A percentile compares a stretch with the other conserved stretches of the same genome.
Conservation (phyloP, 1,140 invertebrate species). For the Drosophila parabipectinata region DNA sequence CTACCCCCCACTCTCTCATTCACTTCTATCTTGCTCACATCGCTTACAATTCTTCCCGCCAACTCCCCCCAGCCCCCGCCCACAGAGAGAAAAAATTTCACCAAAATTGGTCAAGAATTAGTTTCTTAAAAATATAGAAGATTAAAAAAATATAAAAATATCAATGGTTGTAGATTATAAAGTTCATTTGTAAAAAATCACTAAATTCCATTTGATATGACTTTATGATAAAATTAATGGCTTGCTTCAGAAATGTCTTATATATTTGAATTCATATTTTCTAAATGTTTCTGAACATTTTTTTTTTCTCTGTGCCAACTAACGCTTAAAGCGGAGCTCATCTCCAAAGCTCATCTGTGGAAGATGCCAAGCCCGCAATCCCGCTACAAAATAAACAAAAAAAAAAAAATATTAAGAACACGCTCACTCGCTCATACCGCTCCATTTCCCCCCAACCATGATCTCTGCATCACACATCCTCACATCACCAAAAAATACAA, state of each 20-base stretch:
- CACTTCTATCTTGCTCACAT: constrained; percentile 47
- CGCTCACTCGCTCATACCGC: constrained; percentile 80
- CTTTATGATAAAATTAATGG: too few relatives aligned
- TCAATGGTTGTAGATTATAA: too few relatives aligned
- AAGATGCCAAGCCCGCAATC: constrained; percentile 31
- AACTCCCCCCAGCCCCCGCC: constrained; percentile 54
- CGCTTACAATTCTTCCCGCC: constrained; percentile 57
- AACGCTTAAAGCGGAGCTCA: constrained; percentile 27
- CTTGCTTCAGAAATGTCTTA: neutral
- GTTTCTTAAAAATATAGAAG: neutral
- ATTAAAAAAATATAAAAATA: neutral
- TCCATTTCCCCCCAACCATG: constrained; percentile 74
- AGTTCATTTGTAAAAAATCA: too few relatives aligned
- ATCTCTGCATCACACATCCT: constrained; percentile 67
- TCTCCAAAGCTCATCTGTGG: constrained; percentile 8
- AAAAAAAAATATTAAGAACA: constrained; percentile 43
- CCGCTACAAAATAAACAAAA: constrained; percentile 39
- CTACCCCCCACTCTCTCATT: constrained; percentile 46
- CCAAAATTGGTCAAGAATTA: constrained; percentile 4
- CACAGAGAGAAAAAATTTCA: constrained; percentile 41
- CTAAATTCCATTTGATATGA: too few relatives aligned
- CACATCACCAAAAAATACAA: constrained; percentile 32
- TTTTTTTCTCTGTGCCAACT: constrained; percentile 42
- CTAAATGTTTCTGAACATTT: neutral
- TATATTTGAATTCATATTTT: neutral